phyloP scores from a whole-genome alignment of 2,888 invertebrate species.

The Altica lythri region DNA sequence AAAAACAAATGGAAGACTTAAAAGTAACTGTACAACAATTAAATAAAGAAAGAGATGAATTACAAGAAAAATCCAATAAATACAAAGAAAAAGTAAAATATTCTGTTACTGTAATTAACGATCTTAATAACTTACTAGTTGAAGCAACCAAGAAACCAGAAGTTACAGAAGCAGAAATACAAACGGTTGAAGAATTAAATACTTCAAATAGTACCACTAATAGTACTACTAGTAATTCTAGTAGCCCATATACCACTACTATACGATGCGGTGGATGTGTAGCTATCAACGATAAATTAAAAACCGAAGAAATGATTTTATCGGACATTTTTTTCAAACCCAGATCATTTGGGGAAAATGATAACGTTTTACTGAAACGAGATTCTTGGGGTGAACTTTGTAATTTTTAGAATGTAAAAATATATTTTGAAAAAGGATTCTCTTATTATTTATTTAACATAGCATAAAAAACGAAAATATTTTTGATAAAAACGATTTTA shows the following conservation, averaged over 20 bases:
- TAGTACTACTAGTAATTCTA: background rate
- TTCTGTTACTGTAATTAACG: conserved; percentile 37
- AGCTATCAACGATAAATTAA: background rate
- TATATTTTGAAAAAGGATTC: no score
- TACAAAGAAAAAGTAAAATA: conserved; percentile 38
- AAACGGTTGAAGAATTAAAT: conserved; percentile 22
- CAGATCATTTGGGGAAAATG: conserved; percentile 28
- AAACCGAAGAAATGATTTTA: conserved; percentile 33
- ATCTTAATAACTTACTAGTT: conserved; percentile 34
- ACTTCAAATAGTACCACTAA: background rate
- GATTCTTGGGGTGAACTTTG: conserved; percentile 3
- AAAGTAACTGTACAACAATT: conserved; percentile 28
- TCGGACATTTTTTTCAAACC: conserved; percentile 39
- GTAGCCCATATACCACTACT: background rate
- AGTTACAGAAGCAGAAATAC: conserved; percentile 18
- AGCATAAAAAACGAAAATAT: no score
- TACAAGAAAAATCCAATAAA: conserved; percentile 26
- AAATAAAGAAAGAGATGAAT: conserved; percentile 26
- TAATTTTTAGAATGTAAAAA: no score
- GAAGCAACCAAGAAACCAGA: conserved; percentile 29
- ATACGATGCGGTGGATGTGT: background rate
- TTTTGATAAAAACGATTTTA: no score
- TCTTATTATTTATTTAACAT: no score
- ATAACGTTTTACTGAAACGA: background rate
- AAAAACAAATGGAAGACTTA: conserved; percentile 26